Percentiles rank a stretch among this genome's conserved stretches.
Evolutionary conservation across 2,888 invertebrate species (phyloP).

Genomic region (Julus scanicus): DNA sequence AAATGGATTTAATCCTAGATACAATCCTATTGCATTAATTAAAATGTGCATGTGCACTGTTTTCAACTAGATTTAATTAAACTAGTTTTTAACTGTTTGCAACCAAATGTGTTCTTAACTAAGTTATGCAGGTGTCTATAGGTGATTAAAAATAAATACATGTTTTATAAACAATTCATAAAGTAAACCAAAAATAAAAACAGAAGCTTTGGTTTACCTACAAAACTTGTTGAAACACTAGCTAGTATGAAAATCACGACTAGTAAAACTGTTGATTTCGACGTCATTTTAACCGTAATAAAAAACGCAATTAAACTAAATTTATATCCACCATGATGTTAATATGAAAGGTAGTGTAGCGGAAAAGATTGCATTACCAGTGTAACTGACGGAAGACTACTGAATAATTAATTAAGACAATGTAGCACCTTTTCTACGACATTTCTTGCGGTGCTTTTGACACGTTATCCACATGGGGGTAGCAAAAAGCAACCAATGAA

Average conservation of each 20-base stretch:
- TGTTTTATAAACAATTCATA: too few relatives aligned
- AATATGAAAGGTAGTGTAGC: slow-evolving; percentile 9
- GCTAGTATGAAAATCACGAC: not conserved
- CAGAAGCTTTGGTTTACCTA: too few relatives aligned
- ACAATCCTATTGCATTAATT: too few relatives aligned
- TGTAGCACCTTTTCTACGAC: not conserved
- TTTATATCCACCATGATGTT: not conserved
- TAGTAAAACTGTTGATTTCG: not conserved
- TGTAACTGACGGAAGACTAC: not conserved
- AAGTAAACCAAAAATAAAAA: too few relatives aligned
- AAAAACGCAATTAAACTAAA: slow-evolving; percentile 21
- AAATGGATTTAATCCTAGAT: too few relatives aligned
- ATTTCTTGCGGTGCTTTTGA: not conserved
- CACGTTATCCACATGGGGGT: not conserved
- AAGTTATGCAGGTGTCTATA: too few relatives aligned
- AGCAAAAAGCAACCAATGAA: not conserved
- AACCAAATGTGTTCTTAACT: too few relatives aligned
- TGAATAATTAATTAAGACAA: slow-evolving; percentile 16
- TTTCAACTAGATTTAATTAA: too few relatives aligned
- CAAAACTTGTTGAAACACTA: too few relatives aligned
- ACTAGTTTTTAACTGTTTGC: too few relatives aligned
- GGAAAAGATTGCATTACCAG: slow-evolving; percentile 15
- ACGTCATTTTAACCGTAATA: not conserved
- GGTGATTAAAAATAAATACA: too few relatives aligned
- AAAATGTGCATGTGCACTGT: too few relatives aligned